Percentiles rank a stretch among this genome's conserved stretches.
Conservation (phyloP, 2,888 invertebrate species). For the Morpho achilles region DNA sequence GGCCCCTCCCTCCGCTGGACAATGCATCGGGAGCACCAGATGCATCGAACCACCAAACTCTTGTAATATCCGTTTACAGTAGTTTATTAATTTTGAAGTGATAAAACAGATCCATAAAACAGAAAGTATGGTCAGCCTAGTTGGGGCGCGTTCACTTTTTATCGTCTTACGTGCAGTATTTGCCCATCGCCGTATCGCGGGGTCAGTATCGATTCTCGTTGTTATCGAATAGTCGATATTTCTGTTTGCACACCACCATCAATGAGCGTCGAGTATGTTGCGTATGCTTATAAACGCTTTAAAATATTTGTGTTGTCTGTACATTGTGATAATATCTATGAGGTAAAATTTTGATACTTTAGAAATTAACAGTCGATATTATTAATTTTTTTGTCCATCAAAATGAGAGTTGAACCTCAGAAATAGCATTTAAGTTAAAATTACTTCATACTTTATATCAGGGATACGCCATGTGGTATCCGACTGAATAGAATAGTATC, state of each 20-base stretch:
- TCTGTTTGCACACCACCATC: slow-evolving; percentile 68
- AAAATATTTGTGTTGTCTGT: neutral
- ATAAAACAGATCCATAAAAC: neutral
- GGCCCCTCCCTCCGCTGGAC: no score
- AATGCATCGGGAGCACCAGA: no score
- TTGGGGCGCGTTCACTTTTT: slow-evolving; percentile 48
- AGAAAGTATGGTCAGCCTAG: slow-evolving; percentile 23
- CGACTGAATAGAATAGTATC: no score
- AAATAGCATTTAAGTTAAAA: no score
- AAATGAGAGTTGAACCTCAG: no score
- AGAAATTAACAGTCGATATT: no score
- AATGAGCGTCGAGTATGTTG: slow-evolving; percentile 69
- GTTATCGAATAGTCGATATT: slow-evolving; percentile 73
- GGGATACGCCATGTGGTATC: no score
- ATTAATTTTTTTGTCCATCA: no score
- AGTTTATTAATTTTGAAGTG: neutral
- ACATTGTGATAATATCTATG: neutral
- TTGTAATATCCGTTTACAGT: no score
- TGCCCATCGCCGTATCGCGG: slow-evolving; percentile 52
- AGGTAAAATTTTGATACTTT: no score
- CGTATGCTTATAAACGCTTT: slow-evolving; percentile 45
- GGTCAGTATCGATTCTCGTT: slow-evolving; percentile 66
- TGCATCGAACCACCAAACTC: no score
- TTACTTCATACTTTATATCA: no score
- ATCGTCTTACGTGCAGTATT: slow-evolving; percentile 50